Evolutionary conservation across 2,888 invertebrate species (phyloP).

Genomic region (Branchellion lobata): DNA sequence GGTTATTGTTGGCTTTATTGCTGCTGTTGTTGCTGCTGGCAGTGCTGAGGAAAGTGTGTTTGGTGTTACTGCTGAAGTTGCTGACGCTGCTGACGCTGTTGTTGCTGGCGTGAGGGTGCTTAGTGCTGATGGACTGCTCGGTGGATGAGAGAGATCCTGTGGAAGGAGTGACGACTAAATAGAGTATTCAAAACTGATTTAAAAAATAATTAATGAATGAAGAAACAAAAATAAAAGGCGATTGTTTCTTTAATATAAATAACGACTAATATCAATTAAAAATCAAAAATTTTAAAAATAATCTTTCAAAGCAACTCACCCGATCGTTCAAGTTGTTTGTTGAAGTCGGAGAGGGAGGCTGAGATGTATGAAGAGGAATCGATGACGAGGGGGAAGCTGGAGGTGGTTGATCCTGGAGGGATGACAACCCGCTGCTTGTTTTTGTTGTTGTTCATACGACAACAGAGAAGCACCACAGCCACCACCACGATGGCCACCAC

Average conservation of each 20-base stretch:
- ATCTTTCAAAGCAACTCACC: background rate
- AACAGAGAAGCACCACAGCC: background rate
- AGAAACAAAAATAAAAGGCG: too few relatives aligned
- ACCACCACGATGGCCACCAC: background rate
- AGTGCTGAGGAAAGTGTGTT: background rate
- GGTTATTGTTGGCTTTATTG: background rate
- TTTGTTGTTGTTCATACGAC: background rate
- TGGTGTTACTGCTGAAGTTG: background rate
- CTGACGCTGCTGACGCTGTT: background rate
- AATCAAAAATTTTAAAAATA: background rate
- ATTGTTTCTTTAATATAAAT: too few relatives aligned
- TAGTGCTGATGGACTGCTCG: background rate
- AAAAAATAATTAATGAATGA: background rate
- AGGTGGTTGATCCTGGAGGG: background rate
- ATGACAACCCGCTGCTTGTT: background rate
- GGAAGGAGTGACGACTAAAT: too few relatives aligned
- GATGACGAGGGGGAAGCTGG: background rate
- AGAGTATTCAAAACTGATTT: too few relatives aligned
- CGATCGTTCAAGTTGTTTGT: background rate
- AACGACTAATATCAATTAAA: too few relatives aligned
- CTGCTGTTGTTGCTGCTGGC: background rate
- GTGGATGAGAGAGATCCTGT: background rate
- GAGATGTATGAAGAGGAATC: background rate
- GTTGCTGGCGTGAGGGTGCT: background rate
- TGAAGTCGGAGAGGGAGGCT: background rate